These are phyloP conservation scores for Sebastes nivosus DNA, from an alignment of 2,797 vertebrate species.

Conservation along the genomic window DNA sequence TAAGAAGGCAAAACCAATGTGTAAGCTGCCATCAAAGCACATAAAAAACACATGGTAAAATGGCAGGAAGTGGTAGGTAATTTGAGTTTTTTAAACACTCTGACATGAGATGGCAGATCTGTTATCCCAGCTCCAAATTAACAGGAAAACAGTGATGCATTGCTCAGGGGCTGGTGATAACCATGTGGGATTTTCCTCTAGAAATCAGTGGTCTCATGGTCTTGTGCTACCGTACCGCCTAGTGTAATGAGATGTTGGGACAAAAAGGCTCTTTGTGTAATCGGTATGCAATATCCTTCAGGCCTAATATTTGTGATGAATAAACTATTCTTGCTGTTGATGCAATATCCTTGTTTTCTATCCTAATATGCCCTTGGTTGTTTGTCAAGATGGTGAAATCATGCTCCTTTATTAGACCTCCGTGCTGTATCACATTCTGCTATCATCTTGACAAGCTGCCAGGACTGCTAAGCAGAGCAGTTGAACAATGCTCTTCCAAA, in stretches of 20 bases:
- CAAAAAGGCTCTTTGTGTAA: background rate
- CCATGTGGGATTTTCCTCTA: background rate
- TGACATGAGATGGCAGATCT: background rate
- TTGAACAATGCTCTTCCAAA: conserved; percentile 48
- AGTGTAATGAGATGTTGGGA: background rate
- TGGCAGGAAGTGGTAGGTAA: background rate
- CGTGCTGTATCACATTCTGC: background rate
- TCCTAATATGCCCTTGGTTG: background rate
- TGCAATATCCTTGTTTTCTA: background rate
- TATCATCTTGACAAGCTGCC: conserved; percentile 2
- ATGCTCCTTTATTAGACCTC: background rate
- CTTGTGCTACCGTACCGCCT: background rate
- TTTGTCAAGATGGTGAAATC: conserved; percentile 10
- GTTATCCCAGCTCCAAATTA: background rate
- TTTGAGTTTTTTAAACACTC: background rate
- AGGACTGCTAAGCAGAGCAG: background rate
- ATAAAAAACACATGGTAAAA: background rate
- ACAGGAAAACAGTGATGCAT: background rate
- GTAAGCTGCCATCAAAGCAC: background rate
- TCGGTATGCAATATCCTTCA: background rate
- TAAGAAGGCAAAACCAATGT: background rate
- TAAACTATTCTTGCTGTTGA: background rate
- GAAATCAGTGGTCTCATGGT: background rate
- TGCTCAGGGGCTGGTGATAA: background rate
- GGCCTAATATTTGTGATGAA: background rate